Base-by-base conservation (phyloP, 2,888 invertebrate genomes). In the Agrilus cyanescens region DNA sequence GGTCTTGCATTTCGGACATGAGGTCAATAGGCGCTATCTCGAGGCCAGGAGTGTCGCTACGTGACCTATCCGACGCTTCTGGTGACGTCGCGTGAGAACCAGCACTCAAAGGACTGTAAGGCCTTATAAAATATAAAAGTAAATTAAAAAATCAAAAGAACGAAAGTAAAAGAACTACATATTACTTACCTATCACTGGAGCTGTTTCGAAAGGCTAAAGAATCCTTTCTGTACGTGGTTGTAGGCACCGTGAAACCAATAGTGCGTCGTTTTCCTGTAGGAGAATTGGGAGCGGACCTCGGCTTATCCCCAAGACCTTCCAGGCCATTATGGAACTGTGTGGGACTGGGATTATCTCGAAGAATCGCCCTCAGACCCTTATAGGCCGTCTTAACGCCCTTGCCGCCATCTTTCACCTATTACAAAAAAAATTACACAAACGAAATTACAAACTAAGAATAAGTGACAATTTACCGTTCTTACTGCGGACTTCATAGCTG, bases 401-500 rank as follows among this genome's bases (percentile, higher is more conserved):
- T 81, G 4, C 82, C 81, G 46, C 79, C 75, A 57, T 82, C 82
- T 65, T 79, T 81, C 4, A 83, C 80, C 82, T 82, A 51, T 32
- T 32, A 41, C 1, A 49, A 32, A 39, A 34, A 35, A 31, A 42
- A 31, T 35, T 12, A 38, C n/a, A 31, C 42, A 45, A 42, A 43
- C 35, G 40, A 29, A 43, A 20, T 10, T 25, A 29, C 6, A 3
- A 44, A 30, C 4, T 13, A 14, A 12, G 2, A 20, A n/a, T 2
- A 40, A 12, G 13, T 34, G 18, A 34, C 13, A 64, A 83, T 85
- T 87, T 79, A 91, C 91, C 74, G 87, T 82, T 77, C 89, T 88
- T 46, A 91, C 89, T 60, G 91, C 91, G 67, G 85, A 86, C 73
- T 87, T 89, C 69, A 93, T 81, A 60, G 90, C 90, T 60, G 91